Base-by-base conservation (phyloP, 2,888 invertebrate genomes). In the Dryococelus australis region DNA sequence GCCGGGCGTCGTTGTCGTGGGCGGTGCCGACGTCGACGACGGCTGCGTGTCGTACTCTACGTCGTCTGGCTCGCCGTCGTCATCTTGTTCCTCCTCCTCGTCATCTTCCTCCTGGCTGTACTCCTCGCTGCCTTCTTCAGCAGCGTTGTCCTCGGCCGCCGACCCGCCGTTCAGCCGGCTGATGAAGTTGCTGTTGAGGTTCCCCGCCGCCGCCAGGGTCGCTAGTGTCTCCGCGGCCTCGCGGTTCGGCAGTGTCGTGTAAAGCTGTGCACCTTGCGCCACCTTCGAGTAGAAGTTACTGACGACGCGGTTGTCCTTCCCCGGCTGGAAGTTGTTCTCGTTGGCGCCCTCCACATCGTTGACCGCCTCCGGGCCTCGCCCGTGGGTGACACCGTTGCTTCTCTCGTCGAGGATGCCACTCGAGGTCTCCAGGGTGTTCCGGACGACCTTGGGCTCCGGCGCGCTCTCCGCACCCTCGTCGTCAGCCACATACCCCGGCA, bases 201-300 rank as follows among this genome's bases (percentile, higher is more conserved):
- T 93, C 85, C 94, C 94, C 26, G 94, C 93, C 86, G 94, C 94
- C 89, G 95, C 94, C 0, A 94, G 92, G 88, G 95, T 94, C 0
- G 94, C 94, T 87, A 95, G 90, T 53, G 94, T 94, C 85, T 95
- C 95, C 20, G 95, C 95, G 0, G 94, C 94, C 91, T 95, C 94
- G 43, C 94, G 94, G 89, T 94, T 95, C 24, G 95, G 95, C 51
- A 95, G 92, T 0, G 95, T 94, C 0, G 95, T 93, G 90, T 94
- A 95, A 89, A 94, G 53, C 43, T 85, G 85, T 13, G 85, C 0
- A 26, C 86, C 86, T n/a, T 47, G 28, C 65, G 65, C 86, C 35
- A 86, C 78, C 20, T 86, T 53, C 8, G 86, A 86, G 43, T 86
- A 86, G 86, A 86, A 78, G 0, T 94, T 94, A 92, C 94, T 92